Conservation (phyloP, 2,113 vertebrate species). For the Bufo bufo region DNA sequence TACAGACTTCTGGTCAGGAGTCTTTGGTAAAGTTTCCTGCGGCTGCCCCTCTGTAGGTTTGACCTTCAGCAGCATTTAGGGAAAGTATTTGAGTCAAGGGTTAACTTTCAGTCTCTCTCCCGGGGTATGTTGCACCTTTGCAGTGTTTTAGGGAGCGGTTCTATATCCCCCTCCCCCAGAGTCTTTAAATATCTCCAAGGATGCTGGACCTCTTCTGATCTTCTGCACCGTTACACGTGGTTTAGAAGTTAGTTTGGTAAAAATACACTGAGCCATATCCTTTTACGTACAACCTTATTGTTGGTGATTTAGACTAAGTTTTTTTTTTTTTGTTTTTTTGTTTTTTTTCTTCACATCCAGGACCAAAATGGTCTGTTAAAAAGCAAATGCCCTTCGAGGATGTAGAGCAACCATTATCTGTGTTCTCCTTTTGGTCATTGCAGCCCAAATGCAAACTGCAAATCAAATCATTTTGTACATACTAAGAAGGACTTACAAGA, state of each 20-base stretch:
- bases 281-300: neutral
- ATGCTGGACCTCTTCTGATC: no score
- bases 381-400: constrained; percentile 62
- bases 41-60: no score
- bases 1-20: no score
- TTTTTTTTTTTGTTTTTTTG: neutral
- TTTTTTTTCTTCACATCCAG: neutral
- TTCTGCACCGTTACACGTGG: neutral
- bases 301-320: neutral
- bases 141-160: no score
- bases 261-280: neutral
- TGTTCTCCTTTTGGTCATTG: constrained; percentile 76
- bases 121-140: no score
- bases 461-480: constrained; percentile 61
- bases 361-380: neutral
- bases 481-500: constrained; percentile 74
- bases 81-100: no score
- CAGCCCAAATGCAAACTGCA: constrained; percentile 62
- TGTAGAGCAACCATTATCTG: constrained; percentile 94
- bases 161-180: no score
- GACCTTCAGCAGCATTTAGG: neutral
- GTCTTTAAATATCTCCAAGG: no score
- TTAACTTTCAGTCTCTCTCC: no score
- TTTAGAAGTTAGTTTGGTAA: neutral
- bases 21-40: neutral